These are phyloP conservation scores for Perithous albicinctus DNA, from an alignment of 2,888 invertebrate genomes.

Conservation along the genomic window DNA sequence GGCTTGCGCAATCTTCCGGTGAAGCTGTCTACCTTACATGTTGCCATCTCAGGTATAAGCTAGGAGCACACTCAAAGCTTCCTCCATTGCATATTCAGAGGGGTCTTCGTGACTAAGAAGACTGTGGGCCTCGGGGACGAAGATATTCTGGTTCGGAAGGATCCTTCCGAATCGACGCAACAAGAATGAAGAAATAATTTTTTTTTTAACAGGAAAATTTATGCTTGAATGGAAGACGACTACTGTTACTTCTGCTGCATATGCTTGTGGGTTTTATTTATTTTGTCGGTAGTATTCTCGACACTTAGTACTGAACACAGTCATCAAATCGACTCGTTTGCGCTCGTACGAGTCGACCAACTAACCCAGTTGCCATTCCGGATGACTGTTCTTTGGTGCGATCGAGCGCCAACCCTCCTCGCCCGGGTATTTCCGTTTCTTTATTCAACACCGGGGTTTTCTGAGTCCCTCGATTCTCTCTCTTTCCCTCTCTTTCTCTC, in stretches of 20 bases:
- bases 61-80: constrained; percentile 7
- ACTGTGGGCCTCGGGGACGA: constrained; percentile 21
- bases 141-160: constrained; percentile 51
- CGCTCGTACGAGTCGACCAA: constrained; percentile 60
- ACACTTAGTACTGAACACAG: constrained; percentile 20
- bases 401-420: constrained; percentile 39
- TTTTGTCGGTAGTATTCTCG: constrained; percentile 53
- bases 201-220: neutral
- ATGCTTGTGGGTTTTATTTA: constrained; percentile 49
- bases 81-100: constrained; percentile 56
- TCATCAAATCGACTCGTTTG: constrained; percentile 23
- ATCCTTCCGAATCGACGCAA: constrained; percentile 44
- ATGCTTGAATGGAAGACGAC: constrained; percentile 56
- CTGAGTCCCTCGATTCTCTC: constrained; percentile 51
- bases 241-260: constrained; percentile 31
- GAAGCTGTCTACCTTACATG: constrained; percentile 21
- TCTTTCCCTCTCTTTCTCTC: constrained; percentile 4
- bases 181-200: constrained; percentile 30
- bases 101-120: constrained; percentile 45
- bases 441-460: constrained; percentile 52
- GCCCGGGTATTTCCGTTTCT: constrained; percentile 59
- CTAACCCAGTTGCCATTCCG: constrained; percentile 67
- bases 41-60: constrained; percentile 5
- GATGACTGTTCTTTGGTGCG: constrained; percentile 64
- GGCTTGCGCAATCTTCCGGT: constrained; percentile 37